phyloP scores from a whole-genome alignment of 1,140 invertebrate species.

The Zaprionus kolodkinae region DNA sequence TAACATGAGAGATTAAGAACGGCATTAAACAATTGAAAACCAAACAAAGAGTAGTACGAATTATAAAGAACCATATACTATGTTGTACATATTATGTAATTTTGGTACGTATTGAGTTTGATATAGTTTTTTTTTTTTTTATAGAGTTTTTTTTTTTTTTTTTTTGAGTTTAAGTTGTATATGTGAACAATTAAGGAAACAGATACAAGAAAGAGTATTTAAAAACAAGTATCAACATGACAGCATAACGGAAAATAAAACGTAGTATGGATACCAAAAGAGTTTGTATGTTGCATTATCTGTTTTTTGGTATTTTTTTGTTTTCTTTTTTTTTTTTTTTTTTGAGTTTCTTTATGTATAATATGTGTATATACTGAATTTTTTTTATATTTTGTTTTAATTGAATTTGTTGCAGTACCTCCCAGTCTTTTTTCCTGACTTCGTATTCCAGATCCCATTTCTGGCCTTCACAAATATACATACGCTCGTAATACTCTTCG shows the following conservation, averaged over 20 bases:
- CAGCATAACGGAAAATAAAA: conserved; percentile 38
- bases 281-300: conserved; percentile 30
- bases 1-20: conserved; percentile 46
- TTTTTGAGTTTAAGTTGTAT: conserved; percentile 23
- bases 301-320: conserved; percentile 28
- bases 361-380: conserved; percentile 21
- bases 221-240: conserved; percentile 38
- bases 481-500: conserved; percentile 97
- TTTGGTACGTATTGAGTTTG: conserved; percentile 33
- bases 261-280: conserved; percentile 29
- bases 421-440: conserved; percentile 98
- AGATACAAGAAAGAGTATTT: conserved; percentile 49
- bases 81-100: conserved; percentile 42
- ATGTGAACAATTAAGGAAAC: conserved; percentile 50
- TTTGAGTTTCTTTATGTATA: conserved; percentile 27
- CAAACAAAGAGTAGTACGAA: conserved; percentile 51
- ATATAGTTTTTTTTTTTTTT: not conserved
- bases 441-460: conserved; percentile 99
- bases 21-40: conserved; percentile 47
- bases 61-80: conserved; percentile 41
- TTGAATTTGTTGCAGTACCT: conserved; percentile 90
- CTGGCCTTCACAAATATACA: conserved; percentile 98
- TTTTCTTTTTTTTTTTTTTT: conserved; percentile 39
- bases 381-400: conserved; percentile 17
- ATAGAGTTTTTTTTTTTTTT: too few species aligned